phyloP scores from a whole-genome alignment of 2,113 vertebrate species.

The Neolamprologus modestus region DNA sequence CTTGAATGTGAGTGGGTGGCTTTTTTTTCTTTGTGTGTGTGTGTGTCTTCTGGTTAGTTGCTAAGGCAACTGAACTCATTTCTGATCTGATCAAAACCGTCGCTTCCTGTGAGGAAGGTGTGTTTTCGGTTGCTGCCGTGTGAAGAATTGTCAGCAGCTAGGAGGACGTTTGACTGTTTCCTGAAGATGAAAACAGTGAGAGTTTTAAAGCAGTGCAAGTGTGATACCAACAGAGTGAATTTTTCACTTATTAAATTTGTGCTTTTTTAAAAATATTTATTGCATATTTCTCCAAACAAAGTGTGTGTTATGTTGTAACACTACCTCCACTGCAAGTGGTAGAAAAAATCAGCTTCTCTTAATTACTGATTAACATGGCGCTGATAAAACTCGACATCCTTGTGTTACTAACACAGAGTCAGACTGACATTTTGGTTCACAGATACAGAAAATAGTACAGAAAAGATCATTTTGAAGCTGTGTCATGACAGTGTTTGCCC shows the following conservation, averaged over 20 bases:
- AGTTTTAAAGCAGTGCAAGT: not conserved
- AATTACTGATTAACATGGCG: not conserved
- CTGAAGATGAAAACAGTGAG: not conserved
- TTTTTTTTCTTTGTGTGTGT: not conserved
- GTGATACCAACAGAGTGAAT: not conserved
- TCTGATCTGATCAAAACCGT: not conserved
- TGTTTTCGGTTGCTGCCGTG: not conserved
- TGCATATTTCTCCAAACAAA: not conserved
- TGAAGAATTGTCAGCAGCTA: not conserved
- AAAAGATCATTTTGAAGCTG: not conserved
- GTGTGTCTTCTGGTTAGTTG: not conserved
- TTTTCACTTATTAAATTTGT: not conserved
- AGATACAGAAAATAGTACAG: not conserved
- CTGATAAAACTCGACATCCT: not conserved
- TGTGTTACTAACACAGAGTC: not conserved
- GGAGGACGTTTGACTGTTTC: not conserved
- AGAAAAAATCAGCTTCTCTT: not conserved
- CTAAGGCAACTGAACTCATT: not conserved
- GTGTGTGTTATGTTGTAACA: not conserved
- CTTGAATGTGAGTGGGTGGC: not conserved
- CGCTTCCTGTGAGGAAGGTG: constrained; percentile 31
- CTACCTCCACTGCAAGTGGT: not conserved
- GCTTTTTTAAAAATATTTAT: not conserved
- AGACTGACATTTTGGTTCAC: not conserved
- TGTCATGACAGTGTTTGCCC: not conserved